Conservation (phyloP, 2,888 invertebrate genomes). For the Drosophila mettleri region DNA sequence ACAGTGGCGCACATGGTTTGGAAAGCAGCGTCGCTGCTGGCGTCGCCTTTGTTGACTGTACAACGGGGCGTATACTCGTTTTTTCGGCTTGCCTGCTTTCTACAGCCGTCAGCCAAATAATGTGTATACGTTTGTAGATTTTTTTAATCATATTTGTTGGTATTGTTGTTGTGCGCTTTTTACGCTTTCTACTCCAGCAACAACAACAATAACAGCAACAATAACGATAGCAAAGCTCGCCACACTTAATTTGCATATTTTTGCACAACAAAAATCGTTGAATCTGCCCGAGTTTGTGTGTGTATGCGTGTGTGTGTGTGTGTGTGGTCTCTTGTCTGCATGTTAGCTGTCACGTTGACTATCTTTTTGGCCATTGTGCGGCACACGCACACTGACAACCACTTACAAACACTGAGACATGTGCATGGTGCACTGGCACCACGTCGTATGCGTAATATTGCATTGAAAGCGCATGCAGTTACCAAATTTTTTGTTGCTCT, state of each 20-base stretch:
- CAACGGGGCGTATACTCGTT: slow-evolving; percentile 81
- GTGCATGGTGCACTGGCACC: slow-evolving; percentile 41
- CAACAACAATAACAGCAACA: slow-evolving; percentile 24
- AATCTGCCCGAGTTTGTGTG: slow-evolving; percentile 23
- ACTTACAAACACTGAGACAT: slow-evolving; percentile 25
- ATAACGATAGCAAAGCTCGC: slow-evolving; percentile 61
- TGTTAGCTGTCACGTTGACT: slow-evolving; percentile 71
- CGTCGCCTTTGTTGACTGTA: slow-evolving; percentile 62
- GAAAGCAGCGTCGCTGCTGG: slow-evolving; percentile 27
- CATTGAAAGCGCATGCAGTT: slow-evolving; percentile 55
- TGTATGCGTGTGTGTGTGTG: slow-evolving; percentile 18
- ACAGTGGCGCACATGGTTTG: slow-evolving; percentile 10
- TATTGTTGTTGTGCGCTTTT: slow-evolving; percentile 43
- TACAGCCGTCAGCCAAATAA: slow-evolving; percentile 68
- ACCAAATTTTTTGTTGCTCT: slow-evolving; percentile 40
- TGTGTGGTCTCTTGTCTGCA: slow-evolving; percentile 52
- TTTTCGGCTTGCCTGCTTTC: slow-evolving; percentile 68
- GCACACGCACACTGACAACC: slow-evolving; percentile 26
- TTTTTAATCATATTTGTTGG: slow-evolving; percentile 42
- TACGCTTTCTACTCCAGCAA: slow-evolving; percentile 71
- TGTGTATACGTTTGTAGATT: slow-evolving; percentile 63
- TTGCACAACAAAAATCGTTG: slow-evolving; percentile 60
- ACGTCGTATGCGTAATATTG: slow-evolving; percentile 79
- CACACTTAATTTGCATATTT: slow-evolving; percentile 79
- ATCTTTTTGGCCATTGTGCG: slow-evolving; percentile 63